A percentile compares a stretch with the other conserved stretches of the same genome.
Conservation (phyloP, 1,140 invertebrate genomes). For the Hirudo medicinalis region DNA sequence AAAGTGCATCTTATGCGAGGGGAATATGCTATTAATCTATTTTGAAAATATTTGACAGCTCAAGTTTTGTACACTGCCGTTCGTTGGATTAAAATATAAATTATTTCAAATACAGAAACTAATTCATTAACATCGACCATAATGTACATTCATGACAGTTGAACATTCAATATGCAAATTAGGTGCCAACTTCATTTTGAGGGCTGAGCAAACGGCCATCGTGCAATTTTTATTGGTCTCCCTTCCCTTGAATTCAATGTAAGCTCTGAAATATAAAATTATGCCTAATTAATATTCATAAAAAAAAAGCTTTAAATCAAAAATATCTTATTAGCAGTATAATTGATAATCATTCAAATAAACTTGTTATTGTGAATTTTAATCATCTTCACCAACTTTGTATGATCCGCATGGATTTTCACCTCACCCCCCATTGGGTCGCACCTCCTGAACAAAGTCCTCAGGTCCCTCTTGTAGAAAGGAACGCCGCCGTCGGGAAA, state of each 20-base stretch:
- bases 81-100: no score
- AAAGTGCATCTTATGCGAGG: no score
- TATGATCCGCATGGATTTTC: constrained; percentile 38
- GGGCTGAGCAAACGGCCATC: constrained; percentile 60
- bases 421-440: constrained; percentile 28
- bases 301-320: no score
- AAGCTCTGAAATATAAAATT: constrained; percentile 40
- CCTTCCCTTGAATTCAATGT: constrained; percentile 47
- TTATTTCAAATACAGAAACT: no score
- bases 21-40: no score
- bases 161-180: background rate
- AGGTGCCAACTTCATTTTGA: constrained; percentile 52
- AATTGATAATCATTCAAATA: no score
- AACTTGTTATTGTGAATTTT: no score
- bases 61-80: no score
- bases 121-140: no score
- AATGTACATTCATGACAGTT: background rate
- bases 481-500: constrained; percentile 54
- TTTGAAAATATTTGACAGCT: no score
- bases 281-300: no score
- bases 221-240: constrained; percentile 17
- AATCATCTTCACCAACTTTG: constrained; percentile 28
- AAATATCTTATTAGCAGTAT: no score
- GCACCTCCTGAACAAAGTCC: constrained; percentile 35
- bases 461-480: constrained; percentile 50